Percentiles rank a stretch among this genome's conserved stretches.
These are phyloP conservation scores for Bombus confusus DNA, from an alignment of 1,140 invertebrate species.

Conservation along the genomic window DNA sequence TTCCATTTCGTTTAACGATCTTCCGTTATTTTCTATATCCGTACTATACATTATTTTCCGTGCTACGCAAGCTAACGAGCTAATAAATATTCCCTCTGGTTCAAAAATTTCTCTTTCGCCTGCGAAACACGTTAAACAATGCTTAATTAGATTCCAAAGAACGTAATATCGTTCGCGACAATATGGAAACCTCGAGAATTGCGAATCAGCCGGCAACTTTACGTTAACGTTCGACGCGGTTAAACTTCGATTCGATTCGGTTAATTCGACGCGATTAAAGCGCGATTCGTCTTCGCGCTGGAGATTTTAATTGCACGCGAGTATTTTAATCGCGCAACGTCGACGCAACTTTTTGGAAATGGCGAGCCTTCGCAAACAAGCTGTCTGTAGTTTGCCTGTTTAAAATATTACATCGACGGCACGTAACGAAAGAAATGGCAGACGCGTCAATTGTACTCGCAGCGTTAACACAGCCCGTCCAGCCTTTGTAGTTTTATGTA, in stretches of 20 bases:
- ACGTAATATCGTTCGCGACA: neutral
- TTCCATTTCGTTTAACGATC: too few relatives aligned
- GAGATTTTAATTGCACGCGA: neutral
- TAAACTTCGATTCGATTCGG: neutral
- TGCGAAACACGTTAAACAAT: neutral
- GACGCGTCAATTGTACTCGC: neutral
- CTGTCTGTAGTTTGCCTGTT: neutral
- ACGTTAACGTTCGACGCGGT: neutral
- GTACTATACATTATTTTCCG: too few relatives aligned
- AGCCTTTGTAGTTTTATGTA: neutral
- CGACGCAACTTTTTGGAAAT: fast-evolving
- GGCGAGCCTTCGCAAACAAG: neutral
- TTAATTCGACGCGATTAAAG: neutral
- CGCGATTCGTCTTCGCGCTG: neutral
- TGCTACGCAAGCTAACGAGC: neutral
- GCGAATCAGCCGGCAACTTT: neutral
- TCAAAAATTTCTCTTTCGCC: neutral
- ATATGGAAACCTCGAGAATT: neutral
- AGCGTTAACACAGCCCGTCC: neutral
- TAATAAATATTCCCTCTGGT: neutral
- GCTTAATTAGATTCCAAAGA: neutral
- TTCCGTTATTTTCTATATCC: neutral
- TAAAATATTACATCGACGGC: neutral
- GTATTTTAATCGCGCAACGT: neutral
- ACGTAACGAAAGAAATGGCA: neutral